phyloP scores from a whole-genome alignment of 2,113 vertebrate species.

The Myiopsitta monachus region DNA sequence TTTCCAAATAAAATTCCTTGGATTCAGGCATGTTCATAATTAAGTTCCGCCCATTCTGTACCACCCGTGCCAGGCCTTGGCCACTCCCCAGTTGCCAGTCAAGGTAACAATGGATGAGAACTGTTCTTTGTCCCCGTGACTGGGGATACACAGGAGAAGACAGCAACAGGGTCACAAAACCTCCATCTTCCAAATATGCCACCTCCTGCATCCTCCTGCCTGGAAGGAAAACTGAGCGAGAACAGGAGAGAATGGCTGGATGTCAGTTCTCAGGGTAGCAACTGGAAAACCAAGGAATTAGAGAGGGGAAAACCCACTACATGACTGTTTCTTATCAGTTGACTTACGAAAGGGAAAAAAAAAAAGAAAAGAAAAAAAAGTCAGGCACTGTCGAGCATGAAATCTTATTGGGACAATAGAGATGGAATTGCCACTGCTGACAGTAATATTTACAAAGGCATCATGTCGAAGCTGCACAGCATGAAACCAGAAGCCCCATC shows the following conservation, averaged over 20 bases:
- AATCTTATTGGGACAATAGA: constrained; percentile 59
- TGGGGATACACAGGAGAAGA: not conserved
- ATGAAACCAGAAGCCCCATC: constrained; percentile 21
- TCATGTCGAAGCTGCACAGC: constrained; percentile 16
- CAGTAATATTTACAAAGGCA: constrained; percentile 51
- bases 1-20: not conserved
- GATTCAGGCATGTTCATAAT: not conserved
- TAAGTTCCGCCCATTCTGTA: not conserved
- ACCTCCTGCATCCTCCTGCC: not conserved
- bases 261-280: not conserved
- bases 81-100: not conserved
- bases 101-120: not conserved
- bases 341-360: not conserved
- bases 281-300: not conserved
- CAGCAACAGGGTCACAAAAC: not conserved
- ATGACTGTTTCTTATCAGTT: constrained; percentile 9
- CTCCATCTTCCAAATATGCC: not conserved
- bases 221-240: not conserved
- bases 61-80: fast-evolving
- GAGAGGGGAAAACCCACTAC: not conserved
- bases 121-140: fast-evolving
- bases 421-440: constrained; percentile 57
- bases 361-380: not conserved
- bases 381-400: constrained; percentile 39
- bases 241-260: not conserved